These are phyloP conservation scores for Aporophyla nigra DNA, from an alignment of 2,888 invertebrate species.

Conservation along the genomic window DNA sequence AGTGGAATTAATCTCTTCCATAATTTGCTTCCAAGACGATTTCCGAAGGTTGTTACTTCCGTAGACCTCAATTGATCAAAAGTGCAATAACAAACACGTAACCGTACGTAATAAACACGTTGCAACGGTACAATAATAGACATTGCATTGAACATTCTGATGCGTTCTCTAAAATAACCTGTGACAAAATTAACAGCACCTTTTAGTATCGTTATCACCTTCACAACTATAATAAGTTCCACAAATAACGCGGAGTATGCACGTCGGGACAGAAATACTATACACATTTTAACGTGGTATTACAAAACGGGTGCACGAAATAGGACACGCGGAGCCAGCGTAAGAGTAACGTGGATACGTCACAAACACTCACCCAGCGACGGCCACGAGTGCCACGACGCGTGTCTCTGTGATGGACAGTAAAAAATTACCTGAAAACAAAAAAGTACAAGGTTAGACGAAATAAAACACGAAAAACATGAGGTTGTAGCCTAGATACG, in stretches of 20 bases:
- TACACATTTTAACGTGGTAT: slow-evolving; percentile 77
- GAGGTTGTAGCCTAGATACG: slow-evolving; percentile 69
- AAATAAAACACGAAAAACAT: slow-evolving; percentile 68
- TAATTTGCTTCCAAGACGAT: slow-evolving; percentile 9
- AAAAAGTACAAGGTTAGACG: slow-evolving; percentile 78
- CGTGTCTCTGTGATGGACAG: slow-evolving; percentile 63
- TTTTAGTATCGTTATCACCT: slow-evolving; percentile 86
- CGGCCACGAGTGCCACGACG: slow-evolving; percentile 53
- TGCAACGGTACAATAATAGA: slow-evolving; percentile 67
- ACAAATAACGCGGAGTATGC: slow-evolving; percentile 83
- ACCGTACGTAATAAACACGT: slow-evolving; percentile 56
- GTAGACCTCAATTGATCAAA: slow-evolving; percentile 60
- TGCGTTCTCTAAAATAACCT: slow-evolving; percentile 83
- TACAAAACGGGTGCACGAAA: slow-evolving; percentile 77
- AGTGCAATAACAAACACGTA: slow-evolving; percentile 56
- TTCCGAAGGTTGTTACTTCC: slow-evolving; percentile 56
- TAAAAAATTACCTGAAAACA: slow-evolving; percentile 85
- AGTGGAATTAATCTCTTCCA: neutral
- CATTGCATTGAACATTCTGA: slow-evolving; percentile 83
- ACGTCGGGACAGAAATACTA: slow-evolving; percentile 82
- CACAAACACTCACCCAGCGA: slow-evolving; percentile 64
- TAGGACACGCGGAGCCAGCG: slow-evolving; percentile 70
- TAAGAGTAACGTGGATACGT: slow-evolving; percentile 73
- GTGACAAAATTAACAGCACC: slow-evolving; percentile 85
- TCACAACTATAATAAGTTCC: slow-evolving; percentile 85